Evolutionary conservation across 2,888 invertebrate genomes (phyloP).

Genomic region (Chrysomela aeneicollis): DNA sequence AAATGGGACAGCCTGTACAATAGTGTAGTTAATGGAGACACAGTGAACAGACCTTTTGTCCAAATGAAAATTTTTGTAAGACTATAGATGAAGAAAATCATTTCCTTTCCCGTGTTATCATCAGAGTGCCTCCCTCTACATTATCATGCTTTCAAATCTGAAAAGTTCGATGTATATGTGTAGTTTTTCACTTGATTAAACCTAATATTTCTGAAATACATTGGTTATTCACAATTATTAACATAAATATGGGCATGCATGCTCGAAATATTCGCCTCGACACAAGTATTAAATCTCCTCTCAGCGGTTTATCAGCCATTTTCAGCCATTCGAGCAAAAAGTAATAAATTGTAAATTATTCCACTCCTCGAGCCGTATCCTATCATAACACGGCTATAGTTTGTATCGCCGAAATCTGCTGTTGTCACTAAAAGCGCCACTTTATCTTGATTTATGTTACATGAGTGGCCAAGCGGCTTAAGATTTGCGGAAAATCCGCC

Average conservation of each 20-base stretch:
- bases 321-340: constrained; percentile 13
- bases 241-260: background rate
- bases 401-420: constrained; percentile 56
- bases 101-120: too few relatives aligned
- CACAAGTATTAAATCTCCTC: background rate
- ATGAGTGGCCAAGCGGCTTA: constrained; percentile 48
- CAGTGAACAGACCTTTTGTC: too few relatives aligned
- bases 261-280: background rate
- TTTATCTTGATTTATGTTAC: constrained; percentile 53
- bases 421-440: constrained; percentile 57
- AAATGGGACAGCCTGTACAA: too few relatives aligned
- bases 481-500: constrained; percentile 2
- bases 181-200: too few relatives aligned
- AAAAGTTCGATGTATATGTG: too few relatives aligned
- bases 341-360: constrained; percentile 23
- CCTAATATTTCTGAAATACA: too few relatives aligned
- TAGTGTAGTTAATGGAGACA: too few relatives aligned
- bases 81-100: too few relatives aligned
- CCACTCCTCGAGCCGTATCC: constrained; percentile 22
- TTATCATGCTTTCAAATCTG: too few relatives aligned
- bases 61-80: too few relatives aligned
- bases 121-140: too few relatives aligned
- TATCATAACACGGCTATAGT: constrained; percentile 49
- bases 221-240: background rate
- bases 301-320: background rate